phyloP scores from a whole-genome alignment of 1,140 invertebrate species.

The Polyergus mexicanus region DNA sequence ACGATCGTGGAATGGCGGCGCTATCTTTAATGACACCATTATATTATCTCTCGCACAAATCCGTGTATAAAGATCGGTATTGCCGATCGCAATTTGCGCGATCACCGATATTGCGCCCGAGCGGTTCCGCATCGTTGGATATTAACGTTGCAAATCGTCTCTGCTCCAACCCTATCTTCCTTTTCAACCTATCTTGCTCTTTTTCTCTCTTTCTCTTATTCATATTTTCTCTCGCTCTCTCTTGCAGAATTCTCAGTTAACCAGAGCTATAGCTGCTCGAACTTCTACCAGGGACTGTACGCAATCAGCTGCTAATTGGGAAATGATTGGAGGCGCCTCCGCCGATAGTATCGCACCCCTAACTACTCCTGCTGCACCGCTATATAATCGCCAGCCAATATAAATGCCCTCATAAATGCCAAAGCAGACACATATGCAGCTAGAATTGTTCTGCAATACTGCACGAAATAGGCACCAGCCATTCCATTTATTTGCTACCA shows the following conservation, averaged over 20 bases:
- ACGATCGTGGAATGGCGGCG: constrained; percentile 48
- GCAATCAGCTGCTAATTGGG: constrained; percentile 85
- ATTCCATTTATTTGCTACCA: constrained; percentile 7
- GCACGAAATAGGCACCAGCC: background rate
- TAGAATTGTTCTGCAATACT: background rate
- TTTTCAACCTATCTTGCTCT: background rate
- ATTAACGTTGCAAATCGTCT: constrained; percentile 67
- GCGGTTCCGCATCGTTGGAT: constrained; percentile 72
- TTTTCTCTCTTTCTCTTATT: constrained; percentile 15
- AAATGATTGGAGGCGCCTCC: constrained; percentile 82
- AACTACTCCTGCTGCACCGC: constrained; percentile 67
- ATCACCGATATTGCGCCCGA: constrained; percentile 73
- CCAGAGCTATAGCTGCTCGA: constrained; percentile 64
- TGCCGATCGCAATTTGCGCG: constrained; percentile 75
- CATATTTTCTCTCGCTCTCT: constrained; percentile 26
- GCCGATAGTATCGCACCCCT: constrained; percentile 75
- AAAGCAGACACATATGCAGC: constrained; percentile 59
- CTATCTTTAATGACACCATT: constrained; percentile 62
- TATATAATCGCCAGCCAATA: constrained; percentile 61
- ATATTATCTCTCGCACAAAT: constrained; percentile 57
- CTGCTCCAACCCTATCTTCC: constrained; percentile 19
- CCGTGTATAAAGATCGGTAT: constrained; percentile 69
- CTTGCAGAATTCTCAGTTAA: constrained; percentile 55
- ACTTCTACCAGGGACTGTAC: constrained; percentile 77
- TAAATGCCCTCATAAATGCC: constrained; percentile 78